Evolutionary conservation across 2,797 vertebrate genomes (phyloP), one percentile per base, ranked within the genome.

Genomic region (Craterocephalus amniculus): DNA sequence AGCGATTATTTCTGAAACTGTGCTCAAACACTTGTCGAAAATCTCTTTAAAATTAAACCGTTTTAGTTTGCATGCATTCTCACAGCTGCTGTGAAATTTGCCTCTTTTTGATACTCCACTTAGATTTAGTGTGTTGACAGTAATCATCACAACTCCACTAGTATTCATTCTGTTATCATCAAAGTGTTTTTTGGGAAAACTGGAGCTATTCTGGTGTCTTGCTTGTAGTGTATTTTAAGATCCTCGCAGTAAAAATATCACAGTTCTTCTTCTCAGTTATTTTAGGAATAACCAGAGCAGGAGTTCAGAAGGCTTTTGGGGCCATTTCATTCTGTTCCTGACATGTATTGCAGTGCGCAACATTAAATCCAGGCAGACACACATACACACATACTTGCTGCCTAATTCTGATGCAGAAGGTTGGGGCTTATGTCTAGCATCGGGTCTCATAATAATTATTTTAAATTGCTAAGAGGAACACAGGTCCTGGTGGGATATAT

Each of bases 361-460:
- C 76, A 52, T 29, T 76, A 80, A 77, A 75, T 63, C 55, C 52
- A 67, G 7, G 9, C 11, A 65, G 48, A 61, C 9, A 51, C 60
- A 66, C 10, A 72, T 8, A 18, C 8, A 72, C 34, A 71, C 43
- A 72, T 58, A 76, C 56, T 72, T 57, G 35, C 31, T 63, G 22
- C 89, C 93, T 96, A 94, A 97, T 97, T 97, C 95, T 93, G 94
- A 96, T 97, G 95, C 95, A 95, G 93, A 94, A 94, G 76, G 94
- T 94, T 95, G 93, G 94, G 58, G 92, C 95, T 95, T 95, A 95
- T 93, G 95, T 96, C 95, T 95, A 96, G 94, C 95, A 95, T 96
- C 95, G 95, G 95, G 95, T 96, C 95, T 96, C 96, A 96, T 95
- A 96, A 96, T 96, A 97, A 97, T 97, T 97, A 96, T 97, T 96